Evolutionary conservation across 2,888 invertebrate species (phyloP).

Genomic region (Deilephila porcellus): DNA sequence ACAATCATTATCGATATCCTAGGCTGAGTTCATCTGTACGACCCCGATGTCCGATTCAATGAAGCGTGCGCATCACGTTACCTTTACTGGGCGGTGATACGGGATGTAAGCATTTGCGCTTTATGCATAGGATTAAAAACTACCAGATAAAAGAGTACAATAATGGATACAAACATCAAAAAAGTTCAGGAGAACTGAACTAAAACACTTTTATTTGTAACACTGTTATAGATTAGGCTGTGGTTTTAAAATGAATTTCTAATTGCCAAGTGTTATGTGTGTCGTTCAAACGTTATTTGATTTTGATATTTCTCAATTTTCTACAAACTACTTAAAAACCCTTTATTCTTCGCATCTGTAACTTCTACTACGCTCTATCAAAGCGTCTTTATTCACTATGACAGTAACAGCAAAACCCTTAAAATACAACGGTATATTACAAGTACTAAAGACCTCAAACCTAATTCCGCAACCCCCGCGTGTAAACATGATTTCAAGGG

Average conservation of each 20-base stretch:
- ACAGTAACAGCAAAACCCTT: not conserved
- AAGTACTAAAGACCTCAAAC: slow-evolving; percentile 6
- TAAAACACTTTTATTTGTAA: too few relatives aligned
- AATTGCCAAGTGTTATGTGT: too few relatives aligned
- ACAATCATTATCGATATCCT: not conserved
- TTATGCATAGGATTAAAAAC: not conserved
- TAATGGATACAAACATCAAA: too few relatives aligned
- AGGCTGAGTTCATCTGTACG: not conserved
- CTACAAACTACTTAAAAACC: too few relatives aligned
- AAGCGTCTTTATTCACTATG: not conserved
- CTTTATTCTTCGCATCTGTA: too few relatives aligned
- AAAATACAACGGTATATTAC: not conserved
- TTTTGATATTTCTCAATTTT: too few relatives aligned
- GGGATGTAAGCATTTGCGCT: not conserved
- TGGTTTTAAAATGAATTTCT: too few relatives aligned
- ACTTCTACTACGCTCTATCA: not conserved
- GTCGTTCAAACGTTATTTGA: too few relatives aligned
- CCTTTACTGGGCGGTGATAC: not conserved
- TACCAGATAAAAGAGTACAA: not conserved
- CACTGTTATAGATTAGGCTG: too few relatives aligned
- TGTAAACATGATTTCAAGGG: slow-evolving; percentile 12
- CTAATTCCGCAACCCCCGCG: not conserved
- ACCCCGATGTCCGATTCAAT: not conserved
- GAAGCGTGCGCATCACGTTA: slow-evolving; percentile 19
- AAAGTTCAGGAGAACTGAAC: too few relatives aligned